Evolutionary conservation across 2,797 vertebrate genomes (phyloP), one percentile per base, ranked within the genome.

Genomic region (Danio tinwini): DNA sequence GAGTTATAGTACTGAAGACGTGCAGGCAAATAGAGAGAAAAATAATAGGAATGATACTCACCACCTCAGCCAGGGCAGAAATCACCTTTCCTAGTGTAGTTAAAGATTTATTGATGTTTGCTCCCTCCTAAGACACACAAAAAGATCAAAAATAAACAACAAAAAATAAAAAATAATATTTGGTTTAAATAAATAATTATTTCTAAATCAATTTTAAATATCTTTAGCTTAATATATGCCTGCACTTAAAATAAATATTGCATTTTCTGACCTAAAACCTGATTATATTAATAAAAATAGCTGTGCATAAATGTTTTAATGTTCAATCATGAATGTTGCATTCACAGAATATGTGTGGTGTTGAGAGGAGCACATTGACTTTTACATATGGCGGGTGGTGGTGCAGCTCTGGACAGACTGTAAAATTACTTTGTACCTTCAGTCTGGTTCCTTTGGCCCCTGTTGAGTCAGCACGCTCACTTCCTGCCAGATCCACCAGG

Each of bases 31-130:
- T 65, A 62, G 71, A 40, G 12, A 68, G 42, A 68, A 49, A 53
- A 62, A 89, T 87, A 62, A 49, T 55, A 10, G 55, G 4, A 68
- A 72, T 13, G 74, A 74, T 56, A 96, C 97, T 96, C 87, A 99
- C 98, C 96, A 99, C 97, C 90, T 99, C 98, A 44, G 98, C 98
- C 88, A 99, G 88, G 0, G 98, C 97, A 74, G 98, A 99, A 90
- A 99, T 99, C 84, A 99, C 98, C 90, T 99, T 99, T 87, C 98
- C 98, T 92, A 99, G 88, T 2, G 98, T 99, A 76, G 98, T 99
- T 82, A 99, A 95, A 84, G 98, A 99, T 86, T 99, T 99, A 92
- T 99, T 99, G 88, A 99, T 99, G 91, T 99, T 99, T 85, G 98
- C 98, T 87, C 98, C 98, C 88, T 99, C 98, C 98, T 99, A 90